Percentiles rank a stretch among this genome's conserved stretches.
phyloP scores from a whole-genome alignment of 2,797 vertebrate genomes.

The Sorex maritimensis region DNA sequence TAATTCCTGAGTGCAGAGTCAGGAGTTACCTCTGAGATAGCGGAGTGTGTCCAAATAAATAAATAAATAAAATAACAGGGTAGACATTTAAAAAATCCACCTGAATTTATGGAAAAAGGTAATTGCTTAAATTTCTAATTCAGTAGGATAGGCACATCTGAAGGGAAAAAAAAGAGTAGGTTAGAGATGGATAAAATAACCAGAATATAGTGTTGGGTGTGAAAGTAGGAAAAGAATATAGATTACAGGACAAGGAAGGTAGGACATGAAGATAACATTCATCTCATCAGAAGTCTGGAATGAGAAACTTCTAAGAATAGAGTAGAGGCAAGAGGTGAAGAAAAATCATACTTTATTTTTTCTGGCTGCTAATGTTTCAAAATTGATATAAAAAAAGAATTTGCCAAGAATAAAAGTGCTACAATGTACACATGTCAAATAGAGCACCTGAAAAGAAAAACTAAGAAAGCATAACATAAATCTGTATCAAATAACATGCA shows the following conservation, averaged over 20 bases:
- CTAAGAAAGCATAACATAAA: too few species aligned
- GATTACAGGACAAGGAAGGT: not conserved
- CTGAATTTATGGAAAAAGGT: not conserved
- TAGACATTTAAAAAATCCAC: too few species aligned
- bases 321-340: not conserved
- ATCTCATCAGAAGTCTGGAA: slow-evolving; percentile 2
- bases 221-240: not conserved
- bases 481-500: too few species aligned
- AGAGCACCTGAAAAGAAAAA: not conserved
- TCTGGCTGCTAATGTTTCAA: not conserved
- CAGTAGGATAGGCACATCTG: not conserved
- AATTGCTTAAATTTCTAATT: slow-evolving; percentile 8
- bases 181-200: not conserved
- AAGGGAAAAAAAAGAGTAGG: slow-evolving; percentile 16
- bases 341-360: not conserved
- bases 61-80: too few species aligned
- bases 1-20: too few species aligned
- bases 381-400: not conserved
- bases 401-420: not conserved
- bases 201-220: not conserved
- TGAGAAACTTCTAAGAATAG: not conserved
- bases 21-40: too few species aligned
- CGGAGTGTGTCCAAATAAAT: too few species aligned
- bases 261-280: not conserved
- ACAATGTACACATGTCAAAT: not conserved